Evolutionary conservation across 2,113 vertebrate genomes (phyloP).

Genomic region (Myiopsitta monachus): DNA sequence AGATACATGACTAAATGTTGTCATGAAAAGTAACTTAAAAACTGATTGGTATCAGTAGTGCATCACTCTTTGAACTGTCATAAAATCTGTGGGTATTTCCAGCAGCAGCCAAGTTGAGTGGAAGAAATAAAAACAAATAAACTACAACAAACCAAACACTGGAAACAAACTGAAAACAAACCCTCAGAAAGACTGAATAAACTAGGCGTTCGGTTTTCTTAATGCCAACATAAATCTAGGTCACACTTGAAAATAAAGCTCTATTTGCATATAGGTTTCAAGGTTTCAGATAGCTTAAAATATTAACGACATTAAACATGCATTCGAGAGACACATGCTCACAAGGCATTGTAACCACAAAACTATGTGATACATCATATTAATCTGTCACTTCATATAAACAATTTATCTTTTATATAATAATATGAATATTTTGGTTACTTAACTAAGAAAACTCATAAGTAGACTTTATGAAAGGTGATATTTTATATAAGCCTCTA

Average conservation of each 20-base stretch:
- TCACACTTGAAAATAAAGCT: not conserved
- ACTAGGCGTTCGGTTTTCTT: not conserved
- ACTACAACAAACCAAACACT: not conserved
- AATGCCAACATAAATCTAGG: slow-evolving; percentile 1
- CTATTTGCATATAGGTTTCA: not conserved
- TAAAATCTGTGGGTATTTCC: not conserved
- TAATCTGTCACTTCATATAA: not conserved
- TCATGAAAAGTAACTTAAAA: not conserved
- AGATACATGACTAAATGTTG: not conserved
- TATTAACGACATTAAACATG: not conserved
- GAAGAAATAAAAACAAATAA: not conserved
- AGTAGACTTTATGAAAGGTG: not conserved
- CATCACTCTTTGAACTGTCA: not conserved
- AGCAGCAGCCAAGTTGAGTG: not conserved
- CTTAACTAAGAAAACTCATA: not conserved
- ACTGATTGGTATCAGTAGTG: not conserved
- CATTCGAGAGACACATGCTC: not conserved
- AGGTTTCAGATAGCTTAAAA: slow-evolving; percentile 9
- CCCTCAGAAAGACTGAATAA: not conserved
- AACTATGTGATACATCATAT: not conserved
- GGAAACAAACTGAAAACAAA: not conserved
- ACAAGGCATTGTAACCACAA: not conserved
- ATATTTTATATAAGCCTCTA: not conserved
- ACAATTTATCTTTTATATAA: not conserved
- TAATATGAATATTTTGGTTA: not conserved